phyloP scores from a whole-genome alignment of 2,113 vertebrate genomes.

The Amia ocellicauda region DNA sequence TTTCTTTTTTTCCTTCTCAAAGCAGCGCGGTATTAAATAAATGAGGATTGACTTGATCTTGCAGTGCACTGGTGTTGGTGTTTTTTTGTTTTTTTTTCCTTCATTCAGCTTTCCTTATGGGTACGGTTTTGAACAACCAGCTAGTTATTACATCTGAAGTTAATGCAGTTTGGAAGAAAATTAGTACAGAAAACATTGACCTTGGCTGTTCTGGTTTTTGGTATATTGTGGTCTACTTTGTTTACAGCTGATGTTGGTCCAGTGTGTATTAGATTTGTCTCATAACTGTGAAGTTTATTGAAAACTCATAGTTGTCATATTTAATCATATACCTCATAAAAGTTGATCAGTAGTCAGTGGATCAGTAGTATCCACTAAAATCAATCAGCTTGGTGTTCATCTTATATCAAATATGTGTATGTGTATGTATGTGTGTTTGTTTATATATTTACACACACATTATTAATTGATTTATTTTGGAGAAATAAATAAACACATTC shows the following conservation, averaged over 20 bases:
- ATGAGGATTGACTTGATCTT: conserved; percentile 14
- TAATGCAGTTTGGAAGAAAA: conserved; percentile 42
- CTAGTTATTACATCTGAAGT: conserved; percentile 44
- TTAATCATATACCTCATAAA: too few species aligned
- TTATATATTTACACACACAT: too few species aligned
- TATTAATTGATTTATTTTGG: too few species aligned
- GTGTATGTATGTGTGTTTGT: too few species aligned
- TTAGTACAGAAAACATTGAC: conserved; percentile 53
- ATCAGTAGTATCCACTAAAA: too few species aligned
- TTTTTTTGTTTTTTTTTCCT: conserved; percentile 37
- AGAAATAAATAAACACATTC: too few species aligned
- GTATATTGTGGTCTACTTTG: neutral
- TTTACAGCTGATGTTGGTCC: conserved; percentile 25
- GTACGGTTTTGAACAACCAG: conserved; percentile 51
- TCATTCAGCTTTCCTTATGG: conserved; percentile 37
- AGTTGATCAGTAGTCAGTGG: too few species aligned
- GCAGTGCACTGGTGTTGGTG: conserved; percentile 46
- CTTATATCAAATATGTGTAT: too few species aligned
- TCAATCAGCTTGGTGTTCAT: too few species aligned
- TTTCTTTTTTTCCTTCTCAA: too few species aligned
- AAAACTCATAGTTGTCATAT: too few species aligned
- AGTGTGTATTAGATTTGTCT: conserved; percentile 46
- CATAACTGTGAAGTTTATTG: too few species aligned
- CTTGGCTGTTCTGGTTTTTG: conserved; percentile 37
- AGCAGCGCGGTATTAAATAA: conserved; percentile 16